phyloP scores from a whole-genome alignment of 2,797 vertebrate genomes.

The Psittacula derbiana region DNA sequence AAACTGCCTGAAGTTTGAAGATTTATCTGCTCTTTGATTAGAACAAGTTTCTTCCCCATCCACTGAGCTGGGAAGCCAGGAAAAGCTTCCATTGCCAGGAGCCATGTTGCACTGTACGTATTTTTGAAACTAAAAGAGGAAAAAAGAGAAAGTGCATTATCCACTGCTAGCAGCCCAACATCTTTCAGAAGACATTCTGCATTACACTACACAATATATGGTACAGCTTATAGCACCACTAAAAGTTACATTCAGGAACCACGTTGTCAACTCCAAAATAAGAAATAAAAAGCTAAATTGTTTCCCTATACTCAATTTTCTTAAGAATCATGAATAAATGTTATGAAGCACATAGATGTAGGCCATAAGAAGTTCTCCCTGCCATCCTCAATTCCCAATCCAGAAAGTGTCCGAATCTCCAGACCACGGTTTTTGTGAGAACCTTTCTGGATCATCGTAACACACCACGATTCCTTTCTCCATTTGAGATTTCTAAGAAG shows the following conservation, averaged over 20 bases:
- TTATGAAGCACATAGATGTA: neutral
- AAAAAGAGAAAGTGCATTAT: neutral
- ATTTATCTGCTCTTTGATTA: neutral
- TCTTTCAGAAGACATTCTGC: neutral
- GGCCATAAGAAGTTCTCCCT: neutral
- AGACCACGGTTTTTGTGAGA: neutral
- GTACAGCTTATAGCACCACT: neutral
- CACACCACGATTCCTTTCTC: neutral
- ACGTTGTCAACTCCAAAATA: neutral
- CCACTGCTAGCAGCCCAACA: neutral
- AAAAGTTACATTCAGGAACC: neutral
- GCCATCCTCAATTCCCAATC: neutral
- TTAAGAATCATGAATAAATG: neutral
- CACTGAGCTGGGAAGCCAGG: neutral
- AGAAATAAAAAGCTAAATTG: neutral
- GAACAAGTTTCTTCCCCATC: neutral
- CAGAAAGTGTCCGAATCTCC: neutral
- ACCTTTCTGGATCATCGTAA: neutral
- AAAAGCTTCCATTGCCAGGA: neutral
- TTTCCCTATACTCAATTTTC: neutral
- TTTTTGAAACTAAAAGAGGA: neutral
- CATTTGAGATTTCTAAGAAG: neutral
- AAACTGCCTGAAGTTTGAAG: neutral
- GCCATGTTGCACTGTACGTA: neutral
- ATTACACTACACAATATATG: neutral